Percentiles rank a stretch among this genome's conserved stretches.
These are phyloP conservation scores for Petroica traversi DNA, from an alignment of 2,113 vertebrate genomes.

Conservation along the genomic window DNA sequence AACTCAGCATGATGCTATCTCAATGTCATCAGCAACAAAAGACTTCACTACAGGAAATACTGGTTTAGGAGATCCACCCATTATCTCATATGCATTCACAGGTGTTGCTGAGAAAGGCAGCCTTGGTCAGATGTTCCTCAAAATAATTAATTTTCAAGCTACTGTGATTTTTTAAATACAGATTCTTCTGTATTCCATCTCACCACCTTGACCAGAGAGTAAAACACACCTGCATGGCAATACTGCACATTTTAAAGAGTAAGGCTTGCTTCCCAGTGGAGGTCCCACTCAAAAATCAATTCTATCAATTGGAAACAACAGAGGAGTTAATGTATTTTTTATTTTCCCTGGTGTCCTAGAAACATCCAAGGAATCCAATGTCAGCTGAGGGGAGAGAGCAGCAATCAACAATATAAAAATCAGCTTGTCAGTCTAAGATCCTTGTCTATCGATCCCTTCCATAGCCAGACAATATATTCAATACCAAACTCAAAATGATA, in stretches of 20 bases:
- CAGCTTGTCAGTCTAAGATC: background rate
- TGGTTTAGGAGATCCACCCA: background rate
- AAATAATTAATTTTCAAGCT: slow-evolving; percentile 5
- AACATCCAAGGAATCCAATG: background rate
- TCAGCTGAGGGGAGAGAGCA: background rate
- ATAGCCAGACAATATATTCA: background rate
- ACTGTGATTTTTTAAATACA: background rate
- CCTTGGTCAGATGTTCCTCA: background rate
- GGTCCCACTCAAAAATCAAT: background rate
- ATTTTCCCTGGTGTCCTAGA: background rate
- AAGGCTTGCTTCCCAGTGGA: background rate
- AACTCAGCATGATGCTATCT: slow-evolving; percentile 40
- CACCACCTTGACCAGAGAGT: background rate
- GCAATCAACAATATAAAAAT: background rate
- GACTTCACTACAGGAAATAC: slow-evolving; percentile 16
- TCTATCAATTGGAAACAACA: background rate
- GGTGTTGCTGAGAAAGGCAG: background rate
- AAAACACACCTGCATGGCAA: background rate
- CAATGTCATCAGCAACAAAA: background rate
- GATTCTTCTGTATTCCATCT: background rate
- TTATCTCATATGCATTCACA: background rate
- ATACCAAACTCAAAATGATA: background rate
- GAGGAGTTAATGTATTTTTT: background rate
- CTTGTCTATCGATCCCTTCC: background rate
- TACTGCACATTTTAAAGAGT: background rate